phyloP scores from a whole-genome alignment of 2,888 invertebrate species.

The Polymixis flavicincta region DNA sequence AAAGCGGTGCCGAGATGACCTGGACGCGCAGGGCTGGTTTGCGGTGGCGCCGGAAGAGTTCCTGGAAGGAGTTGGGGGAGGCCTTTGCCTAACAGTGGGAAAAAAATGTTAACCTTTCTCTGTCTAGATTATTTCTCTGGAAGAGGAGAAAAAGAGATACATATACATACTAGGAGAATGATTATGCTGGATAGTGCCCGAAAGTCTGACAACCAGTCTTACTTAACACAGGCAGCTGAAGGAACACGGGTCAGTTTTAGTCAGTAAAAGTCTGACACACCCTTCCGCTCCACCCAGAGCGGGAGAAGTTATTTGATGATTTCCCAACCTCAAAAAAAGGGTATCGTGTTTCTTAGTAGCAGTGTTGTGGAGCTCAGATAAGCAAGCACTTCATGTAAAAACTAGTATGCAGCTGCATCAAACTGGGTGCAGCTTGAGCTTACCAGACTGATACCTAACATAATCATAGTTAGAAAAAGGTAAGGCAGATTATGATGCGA shows the following conservation, averaged over 20 bases:
- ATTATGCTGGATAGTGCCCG: neutral
- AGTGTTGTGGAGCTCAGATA: neutral
- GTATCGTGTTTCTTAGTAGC: neutral
- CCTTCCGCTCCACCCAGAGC: too few species aligned
- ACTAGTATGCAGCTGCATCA: neutral
- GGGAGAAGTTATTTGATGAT: too few species aligned
- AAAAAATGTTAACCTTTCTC: neutral
- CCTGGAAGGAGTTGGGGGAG: too few species aligned
- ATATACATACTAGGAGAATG: neutral
- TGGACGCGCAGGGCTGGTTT: too few species aligned
- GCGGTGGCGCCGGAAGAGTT: too few species aligned
- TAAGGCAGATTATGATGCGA: too few species aligned
- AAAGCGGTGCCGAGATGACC: too few species aligned
- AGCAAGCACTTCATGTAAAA: neutral
- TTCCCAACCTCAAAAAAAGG: too few species aligned
- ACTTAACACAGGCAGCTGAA: too few species aligned
- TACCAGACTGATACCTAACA: neutral
- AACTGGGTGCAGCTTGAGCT: neutral
- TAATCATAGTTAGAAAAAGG: neutral
- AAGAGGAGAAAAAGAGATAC: neutral
- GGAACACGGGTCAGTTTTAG: too few species aligned
- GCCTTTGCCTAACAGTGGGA: too few species aligned
- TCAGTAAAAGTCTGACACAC: too few species aligned
- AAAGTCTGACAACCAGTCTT: neutral
- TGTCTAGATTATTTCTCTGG: neutral